Evolutionary conservation across 2,888 invertebrate genomes (phyloP), one percentile per base, ranked within the genome.

Genomic region (Caenorhabditis doughertyi): DNA sequence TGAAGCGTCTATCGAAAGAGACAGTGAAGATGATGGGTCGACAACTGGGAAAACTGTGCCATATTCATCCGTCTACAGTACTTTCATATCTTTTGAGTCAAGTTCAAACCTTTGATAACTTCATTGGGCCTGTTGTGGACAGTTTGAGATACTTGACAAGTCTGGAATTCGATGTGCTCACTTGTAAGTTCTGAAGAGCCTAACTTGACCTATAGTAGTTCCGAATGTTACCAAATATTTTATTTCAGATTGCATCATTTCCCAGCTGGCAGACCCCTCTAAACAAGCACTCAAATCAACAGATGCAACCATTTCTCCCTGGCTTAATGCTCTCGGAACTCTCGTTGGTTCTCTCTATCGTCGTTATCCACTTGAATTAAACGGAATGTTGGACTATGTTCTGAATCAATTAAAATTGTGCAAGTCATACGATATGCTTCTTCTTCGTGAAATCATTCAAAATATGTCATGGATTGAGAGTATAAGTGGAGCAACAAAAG

Each of bases 391-490:
- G 92, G 98, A 99, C 92, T 99, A 97, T 92, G 96, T 99, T 27
- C 96, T 96, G 47, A 98, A 99, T 93, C 96, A 98, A 92, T 94
- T 99, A 21, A 98, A 98, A 93, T 95, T 96, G 23, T 96, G 97
- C 89, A 97, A 97, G 93, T 97, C 98, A 93, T 94, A 97, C 89
- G 94, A 94, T 88, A 89, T 94, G 89, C 93, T 98, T 35, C 95
- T 99, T 87, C 93, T 99, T 72, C 96, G 98, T 92, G 98, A 99
- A 93, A 96, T 99, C 87, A 96, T 99, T 53, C 97, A 97, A 93
- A 98, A 98, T 94, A 99, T 99, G 98, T 96, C 97, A 0, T 99
- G 99, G 0, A 96, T 99, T 72, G 99, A 99, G 93, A 95, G 97
- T 0, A 95, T 95, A 0, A 97, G 97, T 92, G 97, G 97, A 93